These are phyloP conservation scores for Zophobas atratus DNA, from an alignment of 1,140 invertebrate genomes.

Conservation along the genomic window DNA sequence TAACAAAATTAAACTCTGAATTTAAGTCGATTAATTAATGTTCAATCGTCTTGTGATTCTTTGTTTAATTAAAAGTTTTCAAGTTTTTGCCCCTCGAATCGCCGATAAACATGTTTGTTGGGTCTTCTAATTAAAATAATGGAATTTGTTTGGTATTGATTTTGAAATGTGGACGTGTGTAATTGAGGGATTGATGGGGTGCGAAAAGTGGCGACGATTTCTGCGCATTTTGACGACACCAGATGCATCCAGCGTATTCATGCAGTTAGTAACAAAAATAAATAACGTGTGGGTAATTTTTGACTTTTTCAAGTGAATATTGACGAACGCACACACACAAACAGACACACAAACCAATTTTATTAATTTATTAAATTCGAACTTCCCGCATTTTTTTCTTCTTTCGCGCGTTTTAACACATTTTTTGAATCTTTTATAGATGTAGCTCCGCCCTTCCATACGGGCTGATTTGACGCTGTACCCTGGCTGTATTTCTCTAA, in stretches of 20 bases:
- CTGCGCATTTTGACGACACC: no score
- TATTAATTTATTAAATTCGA: no score
- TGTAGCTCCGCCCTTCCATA: no score
- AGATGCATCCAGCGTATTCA: no score
- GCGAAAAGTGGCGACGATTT: constrained; percentile 24
- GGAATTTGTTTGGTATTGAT: constrained; percentile 34
- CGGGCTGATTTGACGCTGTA: not conserved
- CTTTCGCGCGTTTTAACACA: no score
- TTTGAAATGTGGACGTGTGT: constrained; percentile 24
- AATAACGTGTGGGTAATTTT: no score
- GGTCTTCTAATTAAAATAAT: constrained; percentile 41
- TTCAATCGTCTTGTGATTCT: constrained; percentile 21
- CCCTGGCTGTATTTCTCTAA: constrained; percentile 7
- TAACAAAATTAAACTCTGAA: constrained; percentile 9
- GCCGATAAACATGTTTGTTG: constrained; percentile 35
- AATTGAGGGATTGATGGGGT: constrained; percentile 40
- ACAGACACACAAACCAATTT: no score
- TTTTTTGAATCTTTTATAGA: no score
- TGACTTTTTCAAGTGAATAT: no score
- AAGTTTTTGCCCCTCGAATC: constrained; percentile 29
- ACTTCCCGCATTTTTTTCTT: no score
- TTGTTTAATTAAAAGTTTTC: constrained; percentile 40
- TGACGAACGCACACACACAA: no score
- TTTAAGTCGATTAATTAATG: constrained; percentile 33
- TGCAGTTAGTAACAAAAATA: no score